phyloP scores from a whole-genome alignment of 2,797 vertebrate species.

The Centropyge bicolor region DNA sequence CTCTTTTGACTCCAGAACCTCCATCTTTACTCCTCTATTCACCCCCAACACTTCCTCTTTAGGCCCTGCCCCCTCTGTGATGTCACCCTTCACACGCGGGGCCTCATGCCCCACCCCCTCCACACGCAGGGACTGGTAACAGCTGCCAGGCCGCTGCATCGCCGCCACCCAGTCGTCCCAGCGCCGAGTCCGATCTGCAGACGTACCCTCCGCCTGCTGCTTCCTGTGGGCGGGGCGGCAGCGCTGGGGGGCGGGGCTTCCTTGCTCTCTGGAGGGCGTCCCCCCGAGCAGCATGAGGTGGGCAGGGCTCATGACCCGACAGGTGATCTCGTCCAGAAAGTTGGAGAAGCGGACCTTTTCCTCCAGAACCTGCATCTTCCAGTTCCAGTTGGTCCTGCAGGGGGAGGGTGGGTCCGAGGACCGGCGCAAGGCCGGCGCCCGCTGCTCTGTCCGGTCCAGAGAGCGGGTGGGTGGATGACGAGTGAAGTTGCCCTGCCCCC shows the following conservation, averaged over 20 bases:
- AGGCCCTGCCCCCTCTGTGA: conserved; percentile 34
- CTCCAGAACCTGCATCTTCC: conserved; percentile 78
- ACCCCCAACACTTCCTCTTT: conserved; percentile 40
- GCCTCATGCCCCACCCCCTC: not conserved
- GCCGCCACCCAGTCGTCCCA: conserved; percentile 76
- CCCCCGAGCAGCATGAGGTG: conserved; percentile 68
- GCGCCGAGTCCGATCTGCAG: conserved; percentile 53
- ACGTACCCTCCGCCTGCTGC: conserved; percentile 18
- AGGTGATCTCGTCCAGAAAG: conserved; percentile 91
- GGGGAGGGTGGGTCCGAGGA: conserved; percentile 22
- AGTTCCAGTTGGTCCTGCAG: conserved; percentile 48
- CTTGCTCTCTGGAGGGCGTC: conserved; percentile 2
- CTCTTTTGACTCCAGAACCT: conserved; percentile 39
- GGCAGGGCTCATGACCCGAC: conserved; percentile 86
- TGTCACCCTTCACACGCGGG: conserved; percentile 18
- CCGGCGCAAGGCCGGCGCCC: not conserved
- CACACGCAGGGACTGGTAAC: conserved; percentile 36
- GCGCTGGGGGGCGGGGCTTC: conserved; percentile 26
- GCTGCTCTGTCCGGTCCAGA: conserved; percentile 46
- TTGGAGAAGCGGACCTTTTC: conserved; percentile 90
- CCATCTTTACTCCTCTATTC: conserved; percentile 39
- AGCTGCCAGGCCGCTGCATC: conserved; percentile 56
- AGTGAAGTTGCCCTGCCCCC: not conserved
- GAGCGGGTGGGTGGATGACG: conserved; percentile 39
- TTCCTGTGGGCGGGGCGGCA: conserved; percentile 20